Evolutionary conservation across 1,140 invertebrate species (phyloP), one percentile per base, ranked within the genome.

Genomic region (Piezodorus guildinii): DNA sequence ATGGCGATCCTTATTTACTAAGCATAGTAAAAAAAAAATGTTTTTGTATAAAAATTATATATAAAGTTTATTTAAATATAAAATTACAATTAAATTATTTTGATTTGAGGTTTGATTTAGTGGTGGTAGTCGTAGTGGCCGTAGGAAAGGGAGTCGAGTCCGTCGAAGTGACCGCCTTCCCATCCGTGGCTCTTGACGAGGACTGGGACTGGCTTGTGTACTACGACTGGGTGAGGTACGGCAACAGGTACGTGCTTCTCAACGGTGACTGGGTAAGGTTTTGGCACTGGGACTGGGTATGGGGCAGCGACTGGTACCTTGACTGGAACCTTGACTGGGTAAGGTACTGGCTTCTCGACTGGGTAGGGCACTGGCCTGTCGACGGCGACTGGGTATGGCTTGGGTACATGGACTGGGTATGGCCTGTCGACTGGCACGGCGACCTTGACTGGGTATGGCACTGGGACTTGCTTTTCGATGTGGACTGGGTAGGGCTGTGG

Each of bases 391-490:
- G 79, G 79, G 69, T 77, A 77, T 2, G 81, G 80, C 23, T 73
- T 70, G 9, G 68, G 68, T 44, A 72, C 68, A n/a, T 70, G 68
- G 34, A 83, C 79, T 14, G 74, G 75, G 72, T 86, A 86, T 0
- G 84, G 84, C 46, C 82, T 79, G 65, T 81, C 79, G 63, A 76
- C 62, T 69, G 76, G 78, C 12, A 80, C 76, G 8, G 81, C 79
- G 17, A 88, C 81, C 21, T 83, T 85, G 19, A 85, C 83, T 80
- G 70, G 82, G 81, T 23, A 83, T 79, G 71, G 81, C 79, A 78
- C 76, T 21, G 79, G 83, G 4, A 86, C 77, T 68, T 82, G 80
- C 70, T 86, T 85, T 67, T 83, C 81, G 21, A 74, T 69, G 43
- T 69, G 65, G 10, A 74, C 74, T 1, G 74, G 70, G 67, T 72